Percentiles rank a stretch among this genome's conserved stretches.
phyloP scores from a whole-genome alignment of 1,140 invertebrate genomes.

The Melipona quadrifasciata region DNA sequence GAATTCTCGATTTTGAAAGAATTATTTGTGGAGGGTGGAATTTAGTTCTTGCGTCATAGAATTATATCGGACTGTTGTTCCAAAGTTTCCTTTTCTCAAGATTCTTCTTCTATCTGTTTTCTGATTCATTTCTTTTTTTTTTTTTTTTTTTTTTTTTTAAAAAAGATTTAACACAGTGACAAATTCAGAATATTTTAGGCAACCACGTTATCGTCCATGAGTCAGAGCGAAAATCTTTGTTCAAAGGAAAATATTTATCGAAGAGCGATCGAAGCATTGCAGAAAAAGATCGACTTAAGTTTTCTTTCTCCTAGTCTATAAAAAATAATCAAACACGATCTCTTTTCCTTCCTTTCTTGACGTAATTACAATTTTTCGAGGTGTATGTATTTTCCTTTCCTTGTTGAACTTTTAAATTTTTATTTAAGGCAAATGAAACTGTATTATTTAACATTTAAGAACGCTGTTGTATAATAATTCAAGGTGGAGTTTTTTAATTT shows the following conservation, averaged over 20 bases:
- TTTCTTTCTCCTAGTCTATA: background rate
- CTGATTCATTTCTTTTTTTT: too few relatives aligned
- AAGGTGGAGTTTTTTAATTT: background rate
- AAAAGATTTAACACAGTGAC: background rate
- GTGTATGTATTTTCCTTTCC: too few relatives aligned
- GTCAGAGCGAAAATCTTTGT: background rate
- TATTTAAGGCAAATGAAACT: background rate
- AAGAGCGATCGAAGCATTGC: background rate
- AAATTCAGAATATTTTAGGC: background rate
- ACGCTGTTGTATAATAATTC: background rate
- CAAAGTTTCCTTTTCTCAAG: background rate
- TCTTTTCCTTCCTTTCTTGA: background rate
- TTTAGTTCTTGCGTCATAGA: background rate
- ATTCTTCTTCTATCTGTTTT: background rate
- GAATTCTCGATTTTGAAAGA: background rate
- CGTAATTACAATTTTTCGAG: background rate
- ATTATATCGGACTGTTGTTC: background rate
- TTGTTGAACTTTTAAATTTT: background rate
- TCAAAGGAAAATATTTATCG: constrained; percentile 17
- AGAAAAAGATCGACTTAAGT: background rate
- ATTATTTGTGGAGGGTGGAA: background rate
- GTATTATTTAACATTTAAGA: background rate
- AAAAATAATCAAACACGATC: background rate
- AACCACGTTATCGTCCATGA: background rate
- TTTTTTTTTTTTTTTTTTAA: too few relatives aligned